Conservation (phyloP, 2,797 vertebrate genomes). For the Steatocranus sp. region DNA sequence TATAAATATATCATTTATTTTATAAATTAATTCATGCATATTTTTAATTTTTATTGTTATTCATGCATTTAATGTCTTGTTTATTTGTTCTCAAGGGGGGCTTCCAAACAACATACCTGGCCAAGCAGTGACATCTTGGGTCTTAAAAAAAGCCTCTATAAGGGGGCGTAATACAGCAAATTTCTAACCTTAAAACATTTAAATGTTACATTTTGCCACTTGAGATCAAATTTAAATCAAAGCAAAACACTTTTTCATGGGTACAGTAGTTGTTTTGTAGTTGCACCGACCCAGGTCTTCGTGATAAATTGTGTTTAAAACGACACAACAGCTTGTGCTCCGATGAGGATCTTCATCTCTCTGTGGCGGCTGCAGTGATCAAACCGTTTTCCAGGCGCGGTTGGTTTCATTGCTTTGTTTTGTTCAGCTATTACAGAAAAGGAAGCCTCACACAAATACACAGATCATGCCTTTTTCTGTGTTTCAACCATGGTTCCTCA, state of each 20-base stretch:
- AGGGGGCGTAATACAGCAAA: not conserved
- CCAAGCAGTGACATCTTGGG: not conserved
- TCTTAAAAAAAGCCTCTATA: not conserved
- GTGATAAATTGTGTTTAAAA: not conserved
- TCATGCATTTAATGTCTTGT: not conserved
- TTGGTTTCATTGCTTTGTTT: not conserved
- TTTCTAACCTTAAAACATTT: not conserved
- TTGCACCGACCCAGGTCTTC: not conserved
- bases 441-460: not conserved
- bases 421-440: not conserved
- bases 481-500: not conserved
- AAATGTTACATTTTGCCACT: not conserved
- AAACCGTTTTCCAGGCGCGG: not conserved
- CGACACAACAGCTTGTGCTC: not conserved
- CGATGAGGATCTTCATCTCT: not conserved
- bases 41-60: not conserved
- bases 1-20: not conserved
- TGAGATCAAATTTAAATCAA: not conserved
- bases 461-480: not conserved
- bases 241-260: not conserved
- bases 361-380: not conserved
- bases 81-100: accelerated
- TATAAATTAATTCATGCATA: not conserved
- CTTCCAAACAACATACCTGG: not conserved
- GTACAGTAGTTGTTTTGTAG: not conserved